Conservation (phyloP, 37 sponge, comb jelly and placozoan genomes). For the Halichondria panicea region DNA sequence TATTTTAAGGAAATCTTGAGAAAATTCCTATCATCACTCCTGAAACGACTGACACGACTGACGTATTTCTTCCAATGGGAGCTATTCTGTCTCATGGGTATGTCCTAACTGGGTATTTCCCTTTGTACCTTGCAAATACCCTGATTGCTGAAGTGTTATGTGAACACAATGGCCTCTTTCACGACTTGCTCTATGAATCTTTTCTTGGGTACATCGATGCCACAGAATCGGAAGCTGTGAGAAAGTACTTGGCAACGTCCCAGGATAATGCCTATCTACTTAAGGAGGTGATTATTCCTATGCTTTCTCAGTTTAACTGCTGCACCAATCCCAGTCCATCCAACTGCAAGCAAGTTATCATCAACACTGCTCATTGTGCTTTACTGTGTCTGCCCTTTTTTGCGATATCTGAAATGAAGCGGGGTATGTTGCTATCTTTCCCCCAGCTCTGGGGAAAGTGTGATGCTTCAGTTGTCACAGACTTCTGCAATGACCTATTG, state of each 20-base stretch:
- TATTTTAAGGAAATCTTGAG: background rate
- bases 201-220: background rate
- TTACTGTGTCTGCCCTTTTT: background rate
- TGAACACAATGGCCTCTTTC: background rate
- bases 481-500: background rate
- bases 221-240: background rate
- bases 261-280: background rate
- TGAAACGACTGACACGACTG: background rate
- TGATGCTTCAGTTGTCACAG: background rate
- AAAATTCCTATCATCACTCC: background rate
- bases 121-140: background rate
- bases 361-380: background rate
- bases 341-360: background rate
- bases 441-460: background rate
- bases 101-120: background rate
- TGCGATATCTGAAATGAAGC: background rate
- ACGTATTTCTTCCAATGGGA: too few species aligned
- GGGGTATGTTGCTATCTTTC: background rate
- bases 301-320: background rate
- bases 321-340: background rate
- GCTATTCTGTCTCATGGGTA: background rate
- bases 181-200: background rate
- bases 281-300: background rate
- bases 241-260: background rate
- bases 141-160: background rate